Conservation (phyloP, 2,888 invertebrate species). For the Microctonus aethiopoides region DNA sequence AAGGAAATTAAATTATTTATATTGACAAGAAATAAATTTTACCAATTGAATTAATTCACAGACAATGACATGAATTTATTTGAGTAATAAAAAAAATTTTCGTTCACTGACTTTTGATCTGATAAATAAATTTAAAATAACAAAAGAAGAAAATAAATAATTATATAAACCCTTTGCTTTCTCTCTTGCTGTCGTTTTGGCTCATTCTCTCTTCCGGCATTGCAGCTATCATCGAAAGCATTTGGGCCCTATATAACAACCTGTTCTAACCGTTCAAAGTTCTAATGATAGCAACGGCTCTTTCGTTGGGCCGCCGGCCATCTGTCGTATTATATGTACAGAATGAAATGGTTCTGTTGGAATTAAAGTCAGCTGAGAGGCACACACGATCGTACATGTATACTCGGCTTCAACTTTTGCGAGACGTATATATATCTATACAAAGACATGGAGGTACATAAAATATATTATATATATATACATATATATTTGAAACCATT, state of each 20-base stretch:
- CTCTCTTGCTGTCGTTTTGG: not conserved
- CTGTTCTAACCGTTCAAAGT: conserved; percentile 48
- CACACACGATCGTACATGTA: conserved; percentile 11
- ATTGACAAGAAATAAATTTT: not conserved
- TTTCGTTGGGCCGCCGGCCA: conserved; percentile 61
- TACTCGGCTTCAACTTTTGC: conserved; percentile 10
- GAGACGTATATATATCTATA: not conserved
- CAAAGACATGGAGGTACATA: not conserved
- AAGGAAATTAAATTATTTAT: not conserved
- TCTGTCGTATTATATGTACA: conserved; percentile 60
- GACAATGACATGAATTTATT: not conserved
- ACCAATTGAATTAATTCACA: no score
- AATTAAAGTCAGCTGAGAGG: conserved; percentile 65
- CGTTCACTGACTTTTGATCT: conserved; percentile 33
- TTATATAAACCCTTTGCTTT: not conserved
- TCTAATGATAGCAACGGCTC: conserved; percentile 65
- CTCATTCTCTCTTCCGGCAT: conserved; percentile 21
- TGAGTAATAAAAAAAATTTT: conserved; percentile 6
- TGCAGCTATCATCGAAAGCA: conserved; percentile 5
- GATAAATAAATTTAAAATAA: no score
- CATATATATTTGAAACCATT: not conserved
- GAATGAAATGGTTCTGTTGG: conserved; percentile 62
- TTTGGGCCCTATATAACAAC: conserved; percentile 41
- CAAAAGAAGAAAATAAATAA: no score
- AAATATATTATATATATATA: not conserved